Base-by-base conservation (phyloP, 2,113 vertebrate species). In the Lycocorax pyrrhopterus region DNA sequence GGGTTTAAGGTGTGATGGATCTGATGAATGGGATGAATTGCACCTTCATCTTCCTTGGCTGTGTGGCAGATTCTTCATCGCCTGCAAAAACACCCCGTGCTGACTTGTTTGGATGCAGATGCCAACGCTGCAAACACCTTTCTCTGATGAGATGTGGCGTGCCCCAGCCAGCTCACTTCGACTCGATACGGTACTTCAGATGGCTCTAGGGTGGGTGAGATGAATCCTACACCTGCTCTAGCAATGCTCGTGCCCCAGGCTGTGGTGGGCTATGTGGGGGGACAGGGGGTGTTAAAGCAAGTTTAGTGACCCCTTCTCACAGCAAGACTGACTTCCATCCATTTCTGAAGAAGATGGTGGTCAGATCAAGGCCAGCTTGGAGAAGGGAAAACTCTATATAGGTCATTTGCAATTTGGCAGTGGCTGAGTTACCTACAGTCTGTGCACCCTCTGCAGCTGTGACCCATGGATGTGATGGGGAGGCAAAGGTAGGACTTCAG, bases 161-260 rank as follows among this genome's bases (percentile, higher is more conserved):
- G 84, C 26, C 73, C n/a, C 33, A 46, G 73, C 46, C 74, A 59
- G 35, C 74, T 66, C 2, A 0, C 10, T 69, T 26, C 1, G 8
- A 29, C 47, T 49, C 9, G 5, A 4, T 59, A 16, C 0, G 0
- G 2, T 25, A 4, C 3, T 77, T 77, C 10, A 44, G 29, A 3
- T 91, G 53, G 22, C 32, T 58, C 4, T 32, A 29, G 39, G 53
- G 49, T 27, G 41, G 12, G 22, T 72, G 72, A 47, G 67, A 33
- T 73, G 39, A 72, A 52, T 86, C 30, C 44, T 59, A 44, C 27
- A 64, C 58, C 30, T 93, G 37, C 49, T 72, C 3, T 51, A 90
- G 60, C 69, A 53, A 8, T 44, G 37, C 23, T 81, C 3, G 1
- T 84, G 35, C 16, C 39, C 20, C 7, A 46, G 33, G 58, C 32